phyloP scores from a whole-genome alignment of 2,113 vertebrate species.

The human region GRCh38 chr19:28982501-28983000 shows the following conservation, averaged over 20 bases:
- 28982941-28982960: neutral
- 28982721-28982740: too few species aligned
- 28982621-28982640: neutral
- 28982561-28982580: neutral
- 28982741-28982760: too few species aligned
- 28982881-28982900: too few species aligned
- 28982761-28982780: accelerated
- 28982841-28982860: too few species aligned
- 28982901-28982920: neutral
- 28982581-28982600: neutral
- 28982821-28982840: too few species aligned
- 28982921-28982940: neutral
- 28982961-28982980: neutral
- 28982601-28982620: neutral
- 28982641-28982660: neutral
- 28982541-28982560: neutral
- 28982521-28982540: neutral
- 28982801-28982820: too few species aligned
- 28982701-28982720: neutral
- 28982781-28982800: too few species aligned
- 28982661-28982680: neutral
- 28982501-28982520: too few species aligned
- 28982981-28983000: neutral
- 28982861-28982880: too few species aligned
- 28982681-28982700: neutral